Evolutionary conservation across 2,113 vertebrate genomes (phyloP).

Genomic region (Ancistrus triradiatus): DNA sequence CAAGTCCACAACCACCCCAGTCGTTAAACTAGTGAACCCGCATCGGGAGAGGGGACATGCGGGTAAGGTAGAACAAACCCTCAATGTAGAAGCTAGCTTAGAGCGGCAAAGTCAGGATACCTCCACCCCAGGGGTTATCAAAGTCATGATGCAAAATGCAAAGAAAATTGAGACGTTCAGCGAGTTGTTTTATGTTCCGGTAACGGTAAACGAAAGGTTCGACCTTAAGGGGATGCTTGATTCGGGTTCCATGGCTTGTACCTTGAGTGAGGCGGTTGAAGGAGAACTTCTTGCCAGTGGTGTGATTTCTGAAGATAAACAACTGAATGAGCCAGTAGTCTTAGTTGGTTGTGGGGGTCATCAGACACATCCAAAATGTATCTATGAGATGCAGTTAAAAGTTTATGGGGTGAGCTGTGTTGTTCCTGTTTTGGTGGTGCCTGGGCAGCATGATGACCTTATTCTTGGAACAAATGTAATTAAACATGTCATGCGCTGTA

Average conservation of each 20-base stretch:
- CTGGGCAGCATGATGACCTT: neutral
- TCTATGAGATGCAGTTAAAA: neutral
- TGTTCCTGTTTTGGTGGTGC: neutral
- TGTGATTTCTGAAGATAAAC: slow-evolving; percentile 4
- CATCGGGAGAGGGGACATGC: slow-evolving; percentile 25
- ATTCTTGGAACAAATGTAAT: neutral
- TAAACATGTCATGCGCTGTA: neutral
- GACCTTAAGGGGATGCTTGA: slow-evolving; percentile 18
- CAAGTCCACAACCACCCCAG: neutral
- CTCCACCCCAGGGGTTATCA: too few relatives aligned
- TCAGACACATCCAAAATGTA: slow-evolving; percentile 22
- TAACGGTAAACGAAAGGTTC: neutral
- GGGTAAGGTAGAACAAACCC: slow-evolving; percentile 16
- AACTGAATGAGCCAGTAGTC: neutral
- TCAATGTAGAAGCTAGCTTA: neutral
- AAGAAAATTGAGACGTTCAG: neutral
- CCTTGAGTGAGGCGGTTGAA: slow-evolving; percentile 25
- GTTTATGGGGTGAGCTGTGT: neutral
- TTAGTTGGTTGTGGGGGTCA: too few relatives aligned
- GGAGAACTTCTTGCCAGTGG: neutral
- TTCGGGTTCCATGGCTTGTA: too few relatives aligned
- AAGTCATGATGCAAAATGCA: too few relatives aligned
- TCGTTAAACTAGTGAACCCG: slow-evolving; percentile 10
- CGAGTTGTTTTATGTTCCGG: slow-evolving; percentile 21
- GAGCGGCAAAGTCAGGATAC: too few relatives aligned